Conservation (phyloP, 2,888 invertebrate species). For the Andricus curvator region DNA sequence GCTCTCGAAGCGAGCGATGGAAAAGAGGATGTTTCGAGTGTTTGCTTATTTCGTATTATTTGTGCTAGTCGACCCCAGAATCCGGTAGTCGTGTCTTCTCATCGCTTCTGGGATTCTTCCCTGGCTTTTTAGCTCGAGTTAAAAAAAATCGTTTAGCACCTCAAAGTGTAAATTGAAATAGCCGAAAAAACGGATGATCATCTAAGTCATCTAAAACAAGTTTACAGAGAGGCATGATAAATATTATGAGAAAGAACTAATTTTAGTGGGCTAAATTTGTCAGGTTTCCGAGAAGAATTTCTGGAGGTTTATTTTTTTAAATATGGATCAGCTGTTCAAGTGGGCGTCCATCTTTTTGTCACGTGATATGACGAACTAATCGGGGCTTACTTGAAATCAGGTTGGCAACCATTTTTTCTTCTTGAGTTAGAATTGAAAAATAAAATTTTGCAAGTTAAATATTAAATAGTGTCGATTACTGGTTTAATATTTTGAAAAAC, state of each 20-base stretch:
- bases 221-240: neutral
- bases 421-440: too few relatives aligned
- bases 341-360: neutral
- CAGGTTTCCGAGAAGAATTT: conserved; percentile 41
- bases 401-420: too few relatives aligned
- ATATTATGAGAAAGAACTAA: neutral
- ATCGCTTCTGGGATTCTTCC: conserved; percentile 43
- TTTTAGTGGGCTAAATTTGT: conserved; percentile 59
- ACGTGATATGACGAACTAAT: neutral
- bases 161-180: conserved; percentile 1
- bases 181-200: conserved; percentile 46
- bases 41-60: conserved; percentile 52
- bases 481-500: too few relatives aligned
- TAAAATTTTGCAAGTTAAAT: too few relatives aligned
- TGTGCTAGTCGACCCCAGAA: conserved; percentile 45
- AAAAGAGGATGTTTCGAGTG: conserved; percentile 46
- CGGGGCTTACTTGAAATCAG: neutral
- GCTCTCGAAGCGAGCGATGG: conserved; percentile 43
- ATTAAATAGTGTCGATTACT: too few relatives aligned
- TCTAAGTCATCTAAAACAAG: conserved; percentile 58
- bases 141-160: conserved; percentile 4
- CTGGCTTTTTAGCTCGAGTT: neutral
- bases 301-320: conserved; percentile 16
- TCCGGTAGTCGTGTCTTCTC: conserved; percentile 52
- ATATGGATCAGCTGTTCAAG: neutral